Evolutionary conservation across 37 sponge, comb jelly and placozoan species (phyloP), one percentile per base, ranked within the genome.

Genomic region (Corticium candelabrum): DNA sequence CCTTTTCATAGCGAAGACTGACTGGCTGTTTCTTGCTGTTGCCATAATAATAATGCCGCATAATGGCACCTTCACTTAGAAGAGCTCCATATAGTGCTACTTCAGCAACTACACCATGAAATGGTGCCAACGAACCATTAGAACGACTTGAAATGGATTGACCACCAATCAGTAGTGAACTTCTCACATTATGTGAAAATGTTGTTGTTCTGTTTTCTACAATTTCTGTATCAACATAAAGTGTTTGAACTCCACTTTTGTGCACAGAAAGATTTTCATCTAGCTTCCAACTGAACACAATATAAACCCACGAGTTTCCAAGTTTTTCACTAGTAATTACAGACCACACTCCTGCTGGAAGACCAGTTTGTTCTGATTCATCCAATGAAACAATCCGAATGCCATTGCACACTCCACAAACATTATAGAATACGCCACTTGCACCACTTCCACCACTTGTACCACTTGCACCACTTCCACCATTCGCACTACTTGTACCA

Each of bases 311-410:
- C 2, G 83, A 56, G 3, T 38, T 37, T 50, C 57, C 35, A 4
- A 32, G 40, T 34, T 7, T 0, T 35, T 41, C 41, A 1, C 67
- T 4, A 5, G 31, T 30, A 2, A 81, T 37, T 2, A 87, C 77
- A 41, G 40, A 67, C 91, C 91, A 90, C 41, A 79, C 78, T 27
- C 91, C 91, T 30, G 57, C 37, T 0, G 91, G 87, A 0, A 87
- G 57, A 29, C 39, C 2, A 37, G 39, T 37, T 2, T 69, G 0
- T n/a, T 34, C 62, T 40, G 35, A 67, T 30, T 3, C 71, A 2
- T 39, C 34, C 7, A 36, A 40, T 0, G 80, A 11, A 43, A 43
- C 5, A 11, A 5, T 43, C 11, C 11, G 56, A 43, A 5, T 11
- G 56, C 56, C n/a, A n/a, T n/a, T n/a, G n/a, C n/a, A n/a, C n/a